A percentile compares a stretch with the other conserved stretches of the same genome.
These are phyloP conservation scores for Clivina fossor DNA, from an alignment of 2,888 invertebrate genomes.

Conservation along the genomic window DNA sequence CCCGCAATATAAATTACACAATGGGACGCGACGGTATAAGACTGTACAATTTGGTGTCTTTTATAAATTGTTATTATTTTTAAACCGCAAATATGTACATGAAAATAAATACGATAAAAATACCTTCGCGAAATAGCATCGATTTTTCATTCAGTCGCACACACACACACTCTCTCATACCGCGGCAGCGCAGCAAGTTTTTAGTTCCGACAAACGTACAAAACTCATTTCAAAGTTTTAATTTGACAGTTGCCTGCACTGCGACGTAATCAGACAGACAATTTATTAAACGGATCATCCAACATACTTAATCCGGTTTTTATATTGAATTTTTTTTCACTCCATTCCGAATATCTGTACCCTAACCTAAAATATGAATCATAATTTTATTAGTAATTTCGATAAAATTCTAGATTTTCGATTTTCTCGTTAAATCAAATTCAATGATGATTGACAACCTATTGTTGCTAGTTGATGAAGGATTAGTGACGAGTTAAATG, in stretches of 20 bases:
- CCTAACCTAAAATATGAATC: too few relatives aligned
- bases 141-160: constrained; percentile 25
- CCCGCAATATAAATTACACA: too few relatives aligned
- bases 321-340: constrained; percentile 16
- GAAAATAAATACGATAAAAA: constrained; percentile 25
- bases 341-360: background rate
- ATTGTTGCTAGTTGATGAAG: too few relatives aligned
- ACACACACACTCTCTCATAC: constrained; percentile 12
- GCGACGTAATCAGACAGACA: constrained; percentile 33
- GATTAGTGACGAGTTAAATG: too few relatives aligned
- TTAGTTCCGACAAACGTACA: too few relatives aligned
- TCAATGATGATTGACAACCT: too few relatives aligned
- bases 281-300: constrained; percentile 33
- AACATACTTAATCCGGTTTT: constrained; percentile 23
- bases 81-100: constrained; percentile 7
- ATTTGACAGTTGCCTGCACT: constrained; percentile 33
- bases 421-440: too few relatives aligned
- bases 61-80: constrained; percentile 15
- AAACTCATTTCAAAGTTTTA: constrained; percentile 34
- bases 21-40: too few relatives aligned
- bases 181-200: too few relatives aligned
- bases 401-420: too few relatives aligned
- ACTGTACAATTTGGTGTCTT: constrained; percentile 5
- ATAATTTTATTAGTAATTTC: too few relatives aligned
- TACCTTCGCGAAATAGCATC: constrained; percentile 22